Conservation (phyloP, 1,140 invertebrate species). For the Drosophila persimilis region DNA sequence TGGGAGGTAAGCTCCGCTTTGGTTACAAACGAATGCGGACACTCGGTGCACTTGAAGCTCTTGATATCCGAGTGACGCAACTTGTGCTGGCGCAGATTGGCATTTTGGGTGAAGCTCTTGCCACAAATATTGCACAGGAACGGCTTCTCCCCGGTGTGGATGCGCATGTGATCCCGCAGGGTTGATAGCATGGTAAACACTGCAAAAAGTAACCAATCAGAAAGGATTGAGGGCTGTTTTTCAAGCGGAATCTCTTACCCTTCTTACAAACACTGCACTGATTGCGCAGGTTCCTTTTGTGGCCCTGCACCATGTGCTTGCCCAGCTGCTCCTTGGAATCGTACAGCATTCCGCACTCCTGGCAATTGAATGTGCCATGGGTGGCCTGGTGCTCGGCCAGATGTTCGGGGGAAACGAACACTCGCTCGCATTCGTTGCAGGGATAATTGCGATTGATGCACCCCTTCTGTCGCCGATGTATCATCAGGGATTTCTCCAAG, state of each 20-base stretch:
- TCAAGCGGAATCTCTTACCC: constrained; percentile 50
- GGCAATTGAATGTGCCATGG: constrained; percentile 62
- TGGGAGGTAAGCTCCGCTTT: constrained; percentile 85
- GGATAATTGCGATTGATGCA: constrained; percentile 71
- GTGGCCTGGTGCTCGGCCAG: constrained; percentile 79
- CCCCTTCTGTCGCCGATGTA: constrained; percentile 59
- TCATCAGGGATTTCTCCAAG: constrained; percentile 63
- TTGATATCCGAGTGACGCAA: constrained; percentile 84
- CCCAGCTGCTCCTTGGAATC: constrained; percentile 81
- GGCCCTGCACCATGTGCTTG: constrained; percentile 82
- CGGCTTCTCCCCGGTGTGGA: constrained; percentile 83
- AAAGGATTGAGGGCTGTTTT: neutral
- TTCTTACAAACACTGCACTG: constrained; percentile 86
- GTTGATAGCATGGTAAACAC: constrained; percentile 85
- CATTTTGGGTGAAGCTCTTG: constrained; percentile 84
- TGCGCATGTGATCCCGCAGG: constrained; percentile 84
- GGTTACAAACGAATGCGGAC: constrained; percentile 77
- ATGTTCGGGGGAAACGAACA: constrained; percentile 84
- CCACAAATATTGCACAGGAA: constrained; percentile 82
- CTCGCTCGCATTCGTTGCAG: constrained; percentile 70
- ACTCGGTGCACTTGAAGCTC: constrained; percentile 84
- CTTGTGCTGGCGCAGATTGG: constrained; percentile 85
- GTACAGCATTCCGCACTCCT: constrained; percentile 75
- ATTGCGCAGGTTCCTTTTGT: constrained; percentile 85
- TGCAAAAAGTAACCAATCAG: constrained; percentile 9